phyloP scores from a whole-genome alignment of 1,140 invertebrate species.

The Parapsyche elsis region DNA sequence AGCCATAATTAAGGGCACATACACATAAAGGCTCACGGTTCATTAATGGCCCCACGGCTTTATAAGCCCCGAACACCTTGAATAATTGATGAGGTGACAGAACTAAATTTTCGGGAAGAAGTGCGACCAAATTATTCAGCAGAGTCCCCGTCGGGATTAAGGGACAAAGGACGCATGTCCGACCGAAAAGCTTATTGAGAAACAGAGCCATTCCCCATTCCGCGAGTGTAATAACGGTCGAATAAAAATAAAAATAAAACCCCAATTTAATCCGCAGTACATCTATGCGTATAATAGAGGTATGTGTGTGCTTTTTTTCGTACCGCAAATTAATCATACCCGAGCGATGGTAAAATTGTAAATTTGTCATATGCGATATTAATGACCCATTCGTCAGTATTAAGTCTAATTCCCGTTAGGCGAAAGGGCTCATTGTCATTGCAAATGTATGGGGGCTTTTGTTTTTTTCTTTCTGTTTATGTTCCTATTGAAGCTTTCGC shows the following conservation, averaged over 20 bases:
- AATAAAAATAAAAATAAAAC: conserved; percentile 2
- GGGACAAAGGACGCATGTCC: conserved; percentile 34
- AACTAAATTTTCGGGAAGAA: conserved; percentile 36
- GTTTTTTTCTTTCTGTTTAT: not conserved
- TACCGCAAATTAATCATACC: conserved; percentile 21
- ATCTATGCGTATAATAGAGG: not conserved
- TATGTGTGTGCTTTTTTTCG: not conserved
- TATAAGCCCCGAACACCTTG: conserved; percentile 34
- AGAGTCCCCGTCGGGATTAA: conserved; percentile 4
- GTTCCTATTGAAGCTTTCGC: not conserved
- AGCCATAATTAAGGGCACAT: conserved; percentile 1
- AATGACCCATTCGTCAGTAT: conserved; percentile 33
- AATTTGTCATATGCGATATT: conserved; percentile 34
- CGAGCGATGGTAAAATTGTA: conserved; percentile 9
- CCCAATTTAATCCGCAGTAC: conserved; percentile 2
- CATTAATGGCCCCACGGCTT: conserved; percentile 15
- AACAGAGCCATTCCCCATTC: not conserved
- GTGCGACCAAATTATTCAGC: conserved; percentile 37
- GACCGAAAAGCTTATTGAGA: conserved; percentile 23
- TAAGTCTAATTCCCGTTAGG: conserved; percentile 11
- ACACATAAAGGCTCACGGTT: not conserved
- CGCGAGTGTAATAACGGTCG: no score
- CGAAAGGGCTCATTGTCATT: not conserved
- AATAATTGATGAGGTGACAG: conserved; percentile 38
- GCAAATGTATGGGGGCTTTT: not conserved